phyloP scores from a whole-genome alignment of 1,140 invertebrate species.

The Drosophila punjabiensis region DNA sequence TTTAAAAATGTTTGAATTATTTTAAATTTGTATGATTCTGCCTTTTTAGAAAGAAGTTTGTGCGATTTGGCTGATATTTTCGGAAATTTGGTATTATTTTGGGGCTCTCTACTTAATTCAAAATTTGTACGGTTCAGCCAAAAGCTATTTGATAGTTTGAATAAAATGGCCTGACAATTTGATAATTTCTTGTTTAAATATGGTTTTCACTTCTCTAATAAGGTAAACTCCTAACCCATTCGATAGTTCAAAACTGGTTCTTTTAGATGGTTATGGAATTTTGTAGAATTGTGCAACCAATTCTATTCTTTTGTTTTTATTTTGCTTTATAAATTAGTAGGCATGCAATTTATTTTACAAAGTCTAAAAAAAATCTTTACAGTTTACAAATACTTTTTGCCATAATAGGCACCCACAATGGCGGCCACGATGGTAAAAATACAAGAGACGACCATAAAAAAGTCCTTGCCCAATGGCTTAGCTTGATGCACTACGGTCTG shows the following conservation, averaged over 20 bases:
- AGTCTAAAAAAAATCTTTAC: too few relatives aligned
- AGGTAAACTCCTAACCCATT: not conserved
- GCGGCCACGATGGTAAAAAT: conserved; percentile 15
- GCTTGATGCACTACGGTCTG: too few relatives aligned
- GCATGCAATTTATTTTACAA: conserved; percentile 5
- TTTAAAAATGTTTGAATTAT: not conserved
- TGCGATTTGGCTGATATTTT: not conserved
- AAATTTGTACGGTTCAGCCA: not conserved
- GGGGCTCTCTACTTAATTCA: not conserved
- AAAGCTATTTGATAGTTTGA: not conserved
- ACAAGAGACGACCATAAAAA: not conserved
- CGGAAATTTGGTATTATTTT: not conserved
- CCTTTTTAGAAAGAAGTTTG: not conserved
- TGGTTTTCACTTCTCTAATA: not conserved
- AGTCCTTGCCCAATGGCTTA: not conserved
- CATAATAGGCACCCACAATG: conserved; percentile 21
- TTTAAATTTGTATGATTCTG: not conserved
- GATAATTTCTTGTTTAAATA: too few relatives aligned
- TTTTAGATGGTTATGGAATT: not conserved
- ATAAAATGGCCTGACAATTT: not conserved
- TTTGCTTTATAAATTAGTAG: conserved; percentile 3
- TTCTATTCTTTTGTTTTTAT: not conserved
- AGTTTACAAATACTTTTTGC: conserved; percentile 19
- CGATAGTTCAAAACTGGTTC: not conserved
- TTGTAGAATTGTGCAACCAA: too few relatives aligned